Conservation (phyloP, 1,140 invertebrate genomes). For the Meloidogyne floridensis region DNA sequence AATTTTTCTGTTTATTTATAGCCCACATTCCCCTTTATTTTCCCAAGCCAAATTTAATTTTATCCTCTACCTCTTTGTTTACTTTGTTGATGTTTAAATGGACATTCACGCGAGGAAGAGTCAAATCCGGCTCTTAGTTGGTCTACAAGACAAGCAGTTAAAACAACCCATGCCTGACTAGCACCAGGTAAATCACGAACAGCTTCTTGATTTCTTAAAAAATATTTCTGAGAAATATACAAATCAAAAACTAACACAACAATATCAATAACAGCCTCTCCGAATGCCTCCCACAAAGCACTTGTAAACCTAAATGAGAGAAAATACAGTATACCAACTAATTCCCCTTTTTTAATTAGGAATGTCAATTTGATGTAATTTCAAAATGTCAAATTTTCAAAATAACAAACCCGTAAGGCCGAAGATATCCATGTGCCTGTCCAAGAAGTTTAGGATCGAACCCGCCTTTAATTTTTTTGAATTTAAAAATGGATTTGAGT, state of each 20-base stretch:
- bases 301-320: slow-evolving; percentile 24
- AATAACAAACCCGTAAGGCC: slow-evolving; percentile 58
- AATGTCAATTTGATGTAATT: too few species aligned
- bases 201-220: slow-evolving; percentile 53
- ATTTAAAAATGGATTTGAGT: background rate
- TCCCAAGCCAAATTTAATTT: background rate
- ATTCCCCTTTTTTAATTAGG: too few species aligned
- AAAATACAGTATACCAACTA: background rate
- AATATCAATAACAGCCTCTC: slow-evolving; percentile 64
- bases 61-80: background rate
- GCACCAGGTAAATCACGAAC: slow-evolving; percentile 64
- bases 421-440: slow-evolving; percentile 53
- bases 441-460: slow-evolving; percentile 36
- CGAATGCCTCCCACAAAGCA: slow-evolving; percentile 63
- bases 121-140: slow-evolving; percentile 43
- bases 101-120: slow-evolving; percentile 8
- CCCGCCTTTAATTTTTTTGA: slow-evolving; percentile 1
- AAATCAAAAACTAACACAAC: slow-evolving; percentile 45
- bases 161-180: slow-evolving; percentile 64
- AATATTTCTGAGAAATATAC: background rate
- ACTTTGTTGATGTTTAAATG: slow-evolving; percentile 11
- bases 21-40: background rate
- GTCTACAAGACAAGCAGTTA: slow-evolving; percentile 64
- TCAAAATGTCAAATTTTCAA: too few species aligned
- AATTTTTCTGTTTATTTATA: background rate